These are phyloP conservation scores for Tenebrio molitor DNA, from an alignment of 1,140 invertebrate species.

Conservation along the genomic window DNA sequence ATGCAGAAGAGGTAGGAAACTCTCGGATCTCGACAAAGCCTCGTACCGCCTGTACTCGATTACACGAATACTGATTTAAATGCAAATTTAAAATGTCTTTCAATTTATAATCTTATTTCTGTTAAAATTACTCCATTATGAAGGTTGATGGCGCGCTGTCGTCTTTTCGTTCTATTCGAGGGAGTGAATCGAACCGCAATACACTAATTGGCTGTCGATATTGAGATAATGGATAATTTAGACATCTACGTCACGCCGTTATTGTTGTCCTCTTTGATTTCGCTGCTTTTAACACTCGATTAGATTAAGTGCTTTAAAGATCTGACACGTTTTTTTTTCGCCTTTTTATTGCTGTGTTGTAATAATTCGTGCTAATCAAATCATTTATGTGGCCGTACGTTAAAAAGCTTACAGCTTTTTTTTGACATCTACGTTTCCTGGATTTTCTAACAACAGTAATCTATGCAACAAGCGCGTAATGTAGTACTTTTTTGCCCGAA, in stretches of 20 bases:
- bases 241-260: conserved; percentile 26
- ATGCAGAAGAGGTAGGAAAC: conserved; percentile 41
- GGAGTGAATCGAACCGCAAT: conserved; percentile 39
- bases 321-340: background rate
- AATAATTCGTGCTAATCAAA: too few relatives aligned
- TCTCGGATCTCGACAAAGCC: conserved; percentile 40
- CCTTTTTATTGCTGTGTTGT: background rate
- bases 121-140: conserved; percentile 65
- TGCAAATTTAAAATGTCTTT: conserved; percentile 66
- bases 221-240: conserved; percentile 52
- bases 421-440: too few relatives aligned
- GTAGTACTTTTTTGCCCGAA: too few relatives aligned
- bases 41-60: conserved; percentile 58
- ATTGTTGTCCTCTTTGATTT: conserved; percentile 34
- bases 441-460: too few relatives aligned
- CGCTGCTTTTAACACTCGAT: conserved; percentile 21
- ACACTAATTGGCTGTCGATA: conserved; percentile 52
- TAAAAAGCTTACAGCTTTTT: too few relatives aligned
- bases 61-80: conserved; percentile 65
- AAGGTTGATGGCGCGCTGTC: conserved; percentile 57
- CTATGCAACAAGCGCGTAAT: too few relatives aligned
- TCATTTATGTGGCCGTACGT: too few relatives aligned
- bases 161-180: conserved; percentile 43
- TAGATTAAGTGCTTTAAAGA: conserved; percentile 15
- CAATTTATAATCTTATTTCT: conserved; percentile 66